These are phyloP conservation scores for Riparia riparia DNA, from an alignment of 2,113 vertebrate species.

Conservation along the genomic window DNA sequence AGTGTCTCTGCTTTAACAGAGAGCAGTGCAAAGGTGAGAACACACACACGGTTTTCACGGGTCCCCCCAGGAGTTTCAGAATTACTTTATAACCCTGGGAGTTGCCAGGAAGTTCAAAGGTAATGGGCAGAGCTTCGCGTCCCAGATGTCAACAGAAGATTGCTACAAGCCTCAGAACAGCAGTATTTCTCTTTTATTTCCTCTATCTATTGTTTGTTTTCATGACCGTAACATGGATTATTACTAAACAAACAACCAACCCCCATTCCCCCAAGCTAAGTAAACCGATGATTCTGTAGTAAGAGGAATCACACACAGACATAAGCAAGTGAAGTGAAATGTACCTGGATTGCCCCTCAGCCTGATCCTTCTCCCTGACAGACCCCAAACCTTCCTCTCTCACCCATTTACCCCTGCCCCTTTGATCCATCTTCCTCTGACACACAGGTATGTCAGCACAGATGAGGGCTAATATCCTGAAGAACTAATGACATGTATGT, in stretches of 20 bases:
- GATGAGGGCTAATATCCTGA: not conserved
- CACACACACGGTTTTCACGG: rapidly evolving
- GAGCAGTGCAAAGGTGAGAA: not conserved
- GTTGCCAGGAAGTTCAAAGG: constrained; percentile 64
- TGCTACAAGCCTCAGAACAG: not conserved
- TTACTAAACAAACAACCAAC: not conserved
- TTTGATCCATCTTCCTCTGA: not conserved
- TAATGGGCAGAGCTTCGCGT: not conserved
- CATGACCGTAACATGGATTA: not conserved
- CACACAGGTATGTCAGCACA: not conserved
- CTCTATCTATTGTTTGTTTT: not conserved
- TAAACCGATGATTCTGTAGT: not conserved
- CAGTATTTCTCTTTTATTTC: not conserved
- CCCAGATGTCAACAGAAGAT: not conserved
- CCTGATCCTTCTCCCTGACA: not conserved
- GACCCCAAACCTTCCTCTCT: not conserved
- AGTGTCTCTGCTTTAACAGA: not conserved
- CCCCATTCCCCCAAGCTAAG: not conserved
- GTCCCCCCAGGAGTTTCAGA: not conserved
- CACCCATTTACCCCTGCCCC: not conserved
- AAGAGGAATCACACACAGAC: rapidly evolving
- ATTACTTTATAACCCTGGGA: not conserved
- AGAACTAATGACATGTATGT: not conserved
- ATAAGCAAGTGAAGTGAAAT: not conserved
- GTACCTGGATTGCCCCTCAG: not conserved